A percentile compares a stretch with the other conserved stretches of the same genome.
These are phyloP conservation scores for Bolborhynchus lineola DNA, from an alignment of 2,113 vertebrate genomes.

Conservation along the genomic window DNA sequence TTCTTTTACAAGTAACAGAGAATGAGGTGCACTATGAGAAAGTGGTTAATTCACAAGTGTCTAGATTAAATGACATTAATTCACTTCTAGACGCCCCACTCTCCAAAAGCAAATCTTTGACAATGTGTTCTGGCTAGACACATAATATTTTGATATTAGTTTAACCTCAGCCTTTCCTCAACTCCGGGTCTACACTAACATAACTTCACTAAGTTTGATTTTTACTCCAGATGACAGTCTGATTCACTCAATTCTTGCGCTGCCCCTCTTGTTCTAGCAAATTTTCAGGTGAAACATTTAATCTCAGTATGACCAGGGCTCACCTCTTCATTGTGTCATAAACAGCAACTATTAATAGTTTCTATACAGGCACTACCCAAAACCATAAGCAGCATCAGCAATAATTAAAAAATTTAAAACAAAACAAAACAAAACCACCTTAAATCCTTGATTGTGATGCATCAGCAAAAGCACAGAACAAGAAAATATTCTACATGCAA, in stretches of 20 bases:
- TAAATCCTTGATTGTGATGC: not conserved
- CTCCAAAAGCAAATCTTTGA: not conserved
- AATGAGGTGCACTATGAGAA: not conserved
- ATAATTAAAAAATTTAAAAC: not conserved
- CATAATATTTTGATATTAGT: not conserved
- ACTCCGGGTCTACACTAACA: not conserved
- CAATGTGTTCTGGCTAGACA: not conserved
- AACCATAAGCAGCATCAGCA: not conserved
- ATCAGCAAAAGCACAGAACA: conserved; percentile 42
- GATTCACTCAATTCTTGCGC: not conserved
- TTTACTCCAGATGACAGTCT: not conserved
- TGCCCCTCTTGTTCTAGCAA: not conserved
- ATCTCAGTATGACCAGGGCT: not conserved
- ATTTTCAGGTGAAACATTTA: not conserved
- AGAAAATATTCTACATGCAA: conserved; percentile 55
- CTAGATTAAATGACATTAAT: not conserved
- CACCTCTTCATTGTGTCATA: not conserved
- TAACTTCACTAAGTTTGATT: not conserved
- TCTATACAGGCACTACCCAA: not conserved
- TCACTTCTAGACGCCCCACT: not conserved
- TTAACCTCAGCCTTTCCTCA: not conserved
- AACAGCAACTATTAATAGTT: not conserved
- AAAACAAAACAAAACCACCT: not conserved
- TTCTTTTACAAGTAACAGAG: not conserved
- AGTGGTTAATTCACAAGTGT: not conserved